Evolutionary conservation across 2,113 vertebrate species (phyloP).

Genomic region (Nipponia nippon): DNA sequence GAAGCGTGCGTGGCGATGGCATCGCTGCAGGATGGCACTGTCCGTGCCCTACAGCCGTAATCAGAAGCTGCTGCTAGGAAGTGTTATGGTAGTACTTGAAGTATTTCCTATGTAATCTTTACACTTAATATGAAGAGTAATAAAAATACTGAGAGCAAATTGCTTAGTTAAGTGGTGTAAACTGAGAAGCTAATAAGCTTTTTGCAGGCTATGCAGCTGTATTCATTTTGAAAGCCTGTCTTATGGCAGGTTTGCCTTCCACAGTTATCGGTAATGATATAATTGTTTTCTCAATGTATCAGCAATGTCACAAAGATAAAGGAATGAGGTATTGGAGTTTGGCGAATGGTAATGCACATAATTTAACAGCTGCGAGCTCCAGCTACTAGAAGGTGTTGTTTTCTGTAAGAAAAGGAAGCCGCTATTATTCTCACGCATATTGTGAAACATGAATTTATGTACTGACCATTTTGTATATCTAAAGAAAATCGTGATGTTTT

Average conservation of each 20-base stretch:
- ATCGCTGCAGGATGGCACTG: rapidly evolving
- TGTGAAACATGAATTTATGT: neutral
- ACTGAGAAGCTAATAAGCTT: neutral
- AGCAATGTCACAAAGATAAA: neutral
- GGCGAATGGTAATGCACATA: neutral
- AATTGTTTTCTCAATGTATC: neutral
- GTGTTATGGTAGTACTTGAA: rapidly evolving
- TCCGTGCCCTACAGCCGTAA: rapidly evolving
- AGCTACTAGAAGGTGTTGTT: neutral
- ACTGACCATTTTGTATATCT: neutral
- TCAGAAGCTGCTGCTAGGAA: neutral
- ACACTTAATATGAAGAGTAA: neutral
- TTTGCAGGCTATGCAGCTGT: neutral
- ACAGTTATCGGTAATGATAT: neutral
- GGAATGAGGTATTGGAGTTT: neutral
- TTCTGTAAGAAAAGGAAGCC: neutral
- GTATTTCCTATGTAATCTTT: neutral
- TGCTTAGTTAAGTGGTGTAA: neutral
- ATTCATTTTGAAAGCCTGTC: neutral
- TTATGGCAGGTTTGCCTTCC: neutral
- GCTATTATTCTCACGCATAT: neutral
- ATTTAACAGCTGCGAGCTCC: neutral
- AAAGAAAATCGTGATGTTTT: neutral
- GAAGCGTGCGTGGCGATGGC: rapidly evolving
- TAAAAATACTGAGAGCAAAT: neutral